Percentiles rank a stretch among this genome's conserved stretches.
phyloP scores from a whole-genome alignment of 2,888 invertebrate genomes.

The Drosophila mimetica region DNA sequence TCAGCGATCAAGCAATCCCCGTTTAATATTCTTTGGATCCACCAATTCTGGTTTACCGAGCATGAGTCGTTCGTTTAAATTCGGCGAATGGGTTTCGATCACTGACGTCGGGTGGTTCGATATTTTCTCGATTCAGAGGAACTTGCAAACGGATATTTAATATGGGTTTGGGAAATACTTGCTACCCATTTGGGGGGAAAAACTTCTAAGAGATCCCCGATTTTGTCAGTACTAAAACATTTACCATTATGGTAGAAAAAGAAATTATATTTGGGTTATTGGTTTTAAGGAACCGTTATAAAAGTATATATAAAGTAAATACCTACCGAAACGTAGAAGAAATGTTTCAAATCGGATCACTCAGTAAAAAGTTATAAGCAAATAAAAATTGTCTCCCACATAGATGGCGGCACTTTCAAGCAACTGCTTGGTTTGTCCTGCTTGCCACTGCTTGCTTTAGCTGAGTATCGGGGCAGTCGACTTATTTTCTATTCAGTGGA shows the following conservation, averaged over 20 bases:
- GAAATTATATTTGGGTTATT: no score
- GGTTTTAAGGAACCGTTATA: no score
- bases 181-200: not conserved
- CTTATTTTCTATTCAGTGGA: not conserved
- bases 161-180: constrained; percentile 21
- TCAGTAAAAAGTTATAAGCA: no score
- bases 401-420: no score
- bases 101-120: constrained; percentile 5
- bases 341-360: no score
- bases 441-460: no score
- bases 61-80: constrained; percentile 13
- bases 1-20: constrained; percentile 20
- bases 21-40: not conserved
- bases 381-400: no score
- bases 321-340: no score
- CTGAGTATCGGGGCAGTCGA: no score
- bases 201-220: not conserved
- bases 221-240: not conserved
- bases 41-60: constrained; percentile 8
- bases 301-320: no score
- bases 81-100: constrained; percentile 14
- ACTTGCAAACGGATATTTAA: not conserved
- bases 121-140: constrained; percentile 9
- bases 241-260: no score
- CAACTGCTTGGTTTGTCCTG: no score